A percentile compares a stretch with the other conserved stretches of the same genome.
Conservation (phyloP, 2,113 vertebrate genomes). For the Centropristis striata region DNA sequence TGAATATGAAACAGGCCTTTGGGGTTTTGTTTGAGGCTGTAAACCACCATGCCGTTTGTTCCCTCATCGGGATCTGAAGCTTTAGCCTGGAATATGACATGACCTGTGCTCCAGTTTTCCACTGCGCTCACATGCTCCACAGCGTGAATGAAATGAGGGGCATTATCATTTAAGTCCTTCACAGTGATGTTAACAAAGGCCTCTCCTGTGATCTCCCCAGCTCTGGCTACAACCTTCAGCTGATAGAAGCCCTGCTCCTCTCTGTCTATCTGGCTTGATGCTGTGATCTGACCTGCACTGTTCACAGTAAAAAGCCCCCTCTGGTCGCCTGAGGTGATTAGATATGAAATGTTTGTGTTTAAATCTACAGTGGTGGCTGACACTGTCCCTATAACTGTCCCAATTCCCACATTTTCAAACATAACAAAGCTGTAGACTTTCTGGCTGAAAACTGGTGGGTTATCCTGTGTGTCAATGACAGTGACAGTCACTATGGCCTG, state of each 20-base stretch:
- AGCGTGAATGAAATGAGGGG: slow-evolving; percentile 91
- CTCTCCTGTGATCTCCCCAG: slow-evolving; percentile 93
- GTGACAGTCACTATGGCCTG: slow-evolving; percentile 96
- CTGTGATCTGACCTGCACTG: slow-evolving; percentile 89
- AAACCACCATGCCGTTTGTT: slow-evolving; percentile 91
- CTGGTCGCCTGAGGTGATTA: slow-evolving; percentile 95
- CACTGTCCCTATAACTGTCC: slow-evolving; percentile 92
- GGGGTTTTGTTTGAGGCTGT: slow-evolving; percentile 94
- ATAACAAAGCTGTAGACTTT: slow-evolving; percentile 94
- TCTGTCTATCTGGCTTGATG: slow-evolving; percentile 91
- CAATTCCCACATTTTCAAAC: slow-evolving; percentile 94
- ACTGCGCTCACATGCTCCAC: slow-evolving; percentile 95
- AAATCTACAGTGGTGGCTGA: slow-evolving; percentile 94
- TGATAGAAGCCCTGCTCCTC: slow-evolving; percentile 96
- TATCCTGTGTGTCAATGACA: slow-evolving; percentile 96
- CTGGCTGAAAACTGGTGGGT: slow-evolving; percentile 94
- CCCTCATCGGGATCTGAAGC: slow-evolving; percentile 95
- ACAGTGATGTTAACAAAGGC: slow-evolving; percentile 94
- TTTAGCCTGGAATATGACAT: slow-evolving; percentile 94
- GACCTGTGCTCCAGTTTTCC: slow-evolving; percentile 96
- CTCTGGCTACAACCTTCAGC: slow-evolving; percentile 93
- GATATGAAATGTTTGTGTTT: slow-evolving; percentile 95
- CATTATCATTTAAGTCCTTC: slow-evolving; percentile 97
- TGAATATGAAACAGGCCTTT: slow-evolving; percentile 91
- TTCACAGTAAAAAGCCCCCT: slow-evolving; percentile 91